Evolutionary conservation across 2,797 vertebrate species (phyloP).

Genomic region (Lerista edwardsae): DNA sequence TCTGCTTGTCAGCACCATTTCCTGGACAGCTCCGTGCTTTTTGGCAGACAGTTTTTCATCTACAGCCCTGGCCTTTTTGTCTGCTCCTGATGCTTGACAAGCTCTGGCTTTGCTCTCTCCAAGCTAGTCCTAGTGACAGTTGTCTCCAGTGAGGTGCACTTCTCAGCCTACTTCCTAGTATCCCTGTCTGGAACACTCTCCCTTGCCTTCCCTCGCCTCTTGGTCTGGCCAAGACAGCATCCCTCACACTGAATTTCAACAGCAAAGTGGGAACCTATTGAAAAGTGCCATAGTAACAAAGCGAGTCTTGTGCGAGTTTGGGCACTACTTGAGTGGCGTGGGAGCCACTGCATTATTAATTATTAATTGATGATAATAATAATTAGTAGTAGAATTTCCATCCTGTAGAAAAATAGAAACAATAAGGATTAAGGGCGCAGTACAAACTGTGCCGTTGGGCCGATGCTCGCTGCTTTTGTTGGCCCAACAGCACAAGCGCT

Average conservation of each 20-base stretch:
- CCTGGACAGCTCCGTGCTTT: neutral
- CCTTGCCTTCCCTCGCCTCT: neutral
- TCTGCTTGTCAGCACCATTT: neutral
- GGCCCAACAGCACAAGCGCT: too few relatives aligned
- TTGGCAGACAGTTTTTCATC: neutral
- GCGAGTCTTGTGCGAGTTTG: too few relatives aligned
- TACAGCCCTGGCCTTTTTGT: neutral
- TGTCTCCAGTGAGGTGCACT: neutral
- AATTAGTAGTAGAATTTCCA: too few relatives aligned
- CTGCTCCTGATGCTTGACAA: neutral
- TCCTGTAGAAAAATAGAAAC: too few relatives aligned
- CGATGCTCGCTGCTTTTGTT: too few relatives aligned
- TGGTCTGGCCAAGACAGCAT: neutral
- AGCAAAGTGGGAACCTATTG: neutral
- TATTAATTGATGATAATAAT: too few relatives aligned
- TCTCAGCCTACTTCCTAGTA: neutral
- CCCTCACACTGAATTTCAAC: neutral
- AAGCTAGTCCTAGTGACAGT: neutral
- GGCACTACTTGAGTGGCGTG: too few relatives aligned
- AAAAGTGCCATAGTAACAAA: too few relatives aligned
- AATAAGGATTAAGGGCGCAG: too few relatives aligned
- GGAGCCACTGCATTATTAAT: too few relatives aligned
- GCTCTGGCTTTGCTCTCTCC: too few relatives aligned
- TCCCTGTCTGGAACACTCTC: neutral
- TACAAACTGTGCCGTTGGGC: too few relatives aligned